Evolutionary conservation across 1,140 invertebrate species (phyloP), one percentile per base, ranked within the genome.

Genomic region (Drosophila eugracilis): DNA sequence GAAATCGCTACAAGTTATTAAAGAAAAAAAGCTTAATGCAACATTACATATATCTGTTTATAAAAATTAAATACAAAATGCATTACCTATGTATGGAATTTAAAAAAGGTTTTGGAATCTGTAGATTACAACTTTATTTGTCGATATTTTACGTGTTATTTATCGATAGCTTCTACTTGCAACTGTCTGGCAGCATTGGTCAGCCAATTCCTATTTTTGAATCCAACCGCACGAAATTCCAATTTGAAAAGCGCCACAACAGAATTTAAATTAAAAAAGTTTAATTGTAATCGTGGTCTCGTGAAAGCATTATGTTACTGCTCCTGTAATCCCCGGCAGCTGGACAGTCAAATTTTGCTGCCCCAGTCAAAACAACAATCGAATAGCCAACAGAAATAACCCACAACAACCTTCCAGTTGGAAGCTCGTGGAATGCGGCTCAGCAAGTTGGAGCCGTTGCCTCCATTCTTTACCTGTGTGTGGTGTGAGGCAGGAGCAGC

Each of bases 381-480:
- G 10, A 44, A 28, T 17, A 52, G 39, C 9, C 28, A 45, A 39
- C 17, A 50, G n/a, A 24, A 49, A 32, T 28, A 48, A 19, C 22
- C 45, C 2, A 66, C 42, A 54, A 45, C 41, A 52, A 52, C 30
- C 28, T 36, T 59, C 41, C 41, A 57, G 47, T 39, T 17, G 14
- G 17, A 39, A 52, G 65, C 72, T 65, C 32, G 74, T 81, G 81
- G 81, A 86, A 86, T 86, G 81, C 59, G 83, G 81, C 81, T 67
- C 57, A 63, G 70, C 81, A 77, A 88, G 69, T 86, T 85, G 63
- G 36, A 47, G 81, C 52, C 49, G 75, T 48, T 45, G 59, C 41
- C 39, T 48, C 22, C 72, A 49, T 52, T 50, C 44, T 44, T 45
- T 50, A 47, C 32, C 45, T 47, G 44, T 30, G 26, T 47, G 30